A percentile compares a stretch with the other conserved stretches of the same genome.
phyloP scores from a whole-genome alignment of 37 sponge, comb jelly and placozoan genomes.

The Halichondria panicea region DNA sequence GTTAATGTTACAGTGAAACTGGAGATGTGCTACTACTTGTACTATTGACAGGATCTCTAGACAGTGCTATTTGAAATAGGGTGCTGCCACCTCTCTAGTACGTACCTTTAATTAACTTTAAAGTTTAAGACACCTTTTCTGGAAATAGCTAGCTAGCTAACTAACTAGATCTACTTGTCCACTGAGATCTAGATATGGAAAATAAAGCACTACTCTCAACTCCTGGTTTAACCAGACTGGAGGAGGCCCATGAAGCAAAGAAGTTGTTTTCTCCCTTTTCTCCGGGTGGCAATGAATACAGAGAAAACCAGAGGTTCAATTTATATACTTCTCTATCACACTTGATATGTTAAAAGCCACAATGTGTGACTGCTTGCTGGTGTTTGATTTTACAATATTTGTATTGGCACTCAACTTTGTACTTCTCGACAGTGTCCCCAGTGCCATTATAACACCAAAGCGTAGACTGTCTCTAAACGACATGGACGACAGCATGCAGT shows the following conservation, averaged over 20 bases:
- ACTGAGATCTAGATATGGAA: not conserved
- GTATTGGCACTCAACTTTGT: not conserved
- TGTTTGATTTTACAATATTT: not conserved
- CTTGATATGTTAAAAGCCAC: not conserved
- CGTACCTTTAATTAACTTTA: too few species aligned
- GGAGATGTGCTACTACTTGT: too few species aligned
- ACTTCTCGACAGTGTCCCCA: not conserved
- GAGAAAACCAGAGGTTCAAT: not conserved
- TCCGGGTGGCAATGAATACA: constrained; percentile 10
- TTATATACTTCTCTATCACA: too few species aligned
- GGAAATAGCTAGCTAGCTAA: not conserved
- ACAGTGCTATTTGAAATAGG: too few species aligned
- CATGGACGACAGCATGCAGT: constrained; percentile 38
- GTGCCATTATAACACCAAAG: constrained; percentile 22
- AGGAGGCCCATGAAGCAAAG: not conserved
- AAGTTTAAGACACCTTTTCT: too few species aligned
- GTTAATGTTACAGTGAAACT: too few species aligned
- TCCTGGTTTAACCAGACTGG: constrained; percentile 1
- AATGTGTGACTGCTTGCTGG: not conserved
- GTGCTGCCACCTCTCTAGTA: too few species aligned
- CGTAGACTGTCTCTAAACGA: constrained; percentile 39
- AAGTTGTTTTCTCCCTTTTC: constrained; percentile 10
- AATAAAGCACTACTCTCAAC: not conserved
- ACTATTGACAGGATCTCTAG: too few species aligned
- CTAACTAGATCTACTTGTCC: not conserved